Percentiles rank a stretch among this genome's conserved stretches.
These are phyloP conservation scores for Cyprinodon diabolis DNA, from an alignment of 2,797 vertebrate species.

Conservation along the genomic window DNA sequence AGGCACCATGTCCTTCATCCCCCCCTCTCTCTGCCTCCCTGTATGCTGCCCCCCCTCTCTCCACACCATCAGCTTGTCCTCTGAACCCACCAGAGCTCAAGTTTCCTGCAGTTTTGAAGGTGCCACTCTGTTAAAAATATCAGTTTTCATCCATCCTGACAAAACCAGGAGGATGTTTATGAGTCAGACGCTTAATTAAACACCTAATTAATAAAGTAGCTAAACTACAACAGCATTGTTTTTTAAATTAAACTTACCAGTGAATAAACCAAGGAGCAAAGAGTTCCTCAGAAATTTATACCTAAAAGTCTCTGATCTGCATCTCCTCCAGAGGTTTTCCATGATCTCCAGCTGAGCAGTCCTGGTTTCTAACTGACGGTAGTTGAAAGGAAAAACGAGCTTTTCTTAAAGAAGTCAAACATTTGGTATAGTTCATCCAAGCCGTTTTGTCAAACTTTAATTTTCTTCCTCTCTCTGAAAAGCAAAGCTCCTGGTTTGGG, in stretches of 20 bases:
- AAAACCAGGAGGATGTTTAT: background rate
- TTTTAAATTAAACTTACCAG: constrained; percentile 68
- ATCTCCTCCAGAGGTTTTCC: constrained; percentile 56
- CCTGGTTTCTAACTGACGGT: background rate
- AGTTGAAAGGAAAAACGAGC: background rate
- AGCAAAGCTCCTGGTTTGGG: constrained; percentile 12
- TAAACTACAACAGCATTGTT: background rate
- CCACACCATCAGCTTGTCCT: background rate
- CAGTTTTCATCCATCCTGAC: background rate
- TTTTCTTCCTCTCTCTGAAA: background rate
- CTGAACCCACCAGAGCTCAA: background rate
- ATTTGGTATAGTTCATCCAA: background rate
- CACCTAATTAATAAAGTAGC: too few species aligned
- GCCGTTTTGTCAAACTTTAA: background rate
- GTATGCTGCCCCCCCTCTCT: background rate
- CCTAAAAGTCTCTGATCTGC: constrained; percentile 30
- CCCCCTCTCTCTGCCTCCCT: background rate
- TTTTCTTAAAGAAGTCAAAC: constrained; percentile 32
- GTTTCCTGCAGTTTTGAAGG: constrained; percentile 8
- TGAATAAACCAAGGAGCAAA: constrained; percentile 74
- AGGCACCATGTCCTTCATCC: constrained; percentile 57
- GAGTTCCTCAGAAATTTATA: constrained; percentile 68
- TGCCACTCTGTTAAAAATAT: too few species aligned
- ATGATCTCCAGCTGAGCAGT: constrained; percentile 39
- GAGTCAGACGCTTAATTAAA: background rate